A percentile compares a stretch with the other conserved stretches of the same genome.
These are phyloP conservation scores for Apodemia mormo DNA, from an alignment of 2,888 invertebrate genomes.

Conservation along the genomic window DNA sequence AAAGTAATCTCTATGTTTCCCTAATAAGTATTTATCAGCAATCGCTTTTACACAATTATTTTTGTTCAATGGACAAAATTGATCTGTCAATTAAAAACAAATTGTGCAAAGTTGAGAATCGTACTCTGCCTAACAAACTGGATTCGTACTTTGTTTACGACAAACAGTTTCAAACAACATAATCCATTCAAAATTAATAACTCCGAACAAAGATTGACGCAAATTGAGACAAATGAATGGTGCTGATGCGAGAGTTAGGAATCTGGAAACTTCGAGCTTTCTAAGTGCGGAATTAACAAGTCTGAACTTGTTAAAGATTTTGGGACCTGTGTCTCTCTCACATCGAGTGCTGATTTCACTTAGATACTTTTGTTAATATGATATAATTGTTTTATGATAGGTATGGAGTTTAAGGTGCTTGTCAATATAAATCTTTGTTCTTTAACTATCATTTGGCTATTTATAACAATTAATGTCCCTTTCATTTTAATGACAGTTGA, in stretches of 20 bases:
- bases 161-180: slow-evolving; percentile 14
- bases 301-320: slow-evolving; percentile 11
- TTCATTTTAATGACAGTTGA: no score
- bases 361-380: no score
- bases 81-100: slow-evolving; percentile 11
- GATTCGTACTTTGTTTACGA: slow-evolving; percentile 1
- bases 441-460: no score
- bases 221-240: slow-evolving; percentile 16
- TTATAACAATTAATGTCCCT: no score
- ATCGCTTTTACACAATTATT: not conserved
- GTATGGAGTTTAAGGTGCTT: no score
- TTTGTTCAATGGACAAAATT: not conserved
- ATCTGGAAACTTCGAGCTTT: not conserved
- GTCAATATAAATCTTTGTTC: no score
- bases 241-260: slow-evolving; percentile 5
- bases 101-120: not conserved
- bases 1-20: no score
- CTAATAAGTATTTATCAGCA: not conserved
- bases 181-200: slow-evolving; percentile 18
- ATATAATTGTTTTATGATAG: no score
- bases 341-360: no score
- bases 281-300: slow-evolving; percentile 11
- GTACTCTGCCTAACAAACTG: slow-evolving; percentile 1
- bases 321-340: not conserved
- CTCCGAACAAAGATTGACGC: slow-evolving; percentile 16